Evolutionary conservation across 2,797 vertebrate species (phyloP), one percentile per base, ranked within the genome.

Genomic region (Leptoclinus maculatus): DNA sequence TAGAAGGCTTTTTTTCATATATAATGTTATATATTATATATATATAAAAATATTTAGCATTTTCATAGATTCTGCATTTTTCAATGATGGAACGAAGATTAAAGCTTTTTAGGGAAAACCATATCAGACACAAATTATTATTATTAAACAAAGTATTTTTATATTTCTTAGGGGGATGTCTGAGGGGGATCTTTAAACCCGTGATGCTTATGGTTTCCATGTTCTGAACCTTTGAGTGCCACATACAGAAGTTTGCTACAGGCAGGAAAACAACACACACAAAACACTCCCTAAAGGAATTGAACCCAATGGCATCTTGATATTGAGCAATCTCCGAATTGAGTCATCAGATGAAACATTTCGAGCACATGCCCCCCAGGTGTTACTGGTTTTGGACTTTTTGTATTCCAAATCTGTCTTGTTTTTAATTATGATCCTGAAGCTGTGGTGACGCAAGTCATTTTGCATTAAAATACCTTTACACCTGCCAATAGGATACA

Each of bases 301-400:
- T 83, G 36, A 71, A 74, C 64, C 7, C 21, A 53, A 4, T 65
- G 51, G 25, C 47, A 78, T 70, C 53, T 66, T 59, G 7, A 59
- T 17, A 36, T 82, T 38, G 63, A 41, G 54, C 71, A 49, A 65
- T 62, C 12, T 64, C 54, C 2, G 47, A 59, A n/a, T 74, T 74
- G 49, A 73, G 62, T 38, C 71, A 56, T 45, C 45, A 58, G 11
- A 66, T 58, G 1, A 69, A 71, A 47, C 34, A 23, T 54, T 54
- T 45, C 43, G 8, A 71, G 9, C n/a, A 27, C 41, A 70, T 47
- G 41, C 16, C 16, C 56, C 21, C 4, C 13, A 47, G 39, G 16
- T 19, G 41, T 58, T 57, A 2, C 14, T 23, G 11, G 9, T 73
- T 83, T 54, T 41, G 32, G 63, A 49, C 5, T 43, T n/a, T 51